These are phyloP conservation scores for Conistra vaccinii DNA, from an alignment of 2,888 invertebrate genomes.

Conservation along the genomic window DNA sequence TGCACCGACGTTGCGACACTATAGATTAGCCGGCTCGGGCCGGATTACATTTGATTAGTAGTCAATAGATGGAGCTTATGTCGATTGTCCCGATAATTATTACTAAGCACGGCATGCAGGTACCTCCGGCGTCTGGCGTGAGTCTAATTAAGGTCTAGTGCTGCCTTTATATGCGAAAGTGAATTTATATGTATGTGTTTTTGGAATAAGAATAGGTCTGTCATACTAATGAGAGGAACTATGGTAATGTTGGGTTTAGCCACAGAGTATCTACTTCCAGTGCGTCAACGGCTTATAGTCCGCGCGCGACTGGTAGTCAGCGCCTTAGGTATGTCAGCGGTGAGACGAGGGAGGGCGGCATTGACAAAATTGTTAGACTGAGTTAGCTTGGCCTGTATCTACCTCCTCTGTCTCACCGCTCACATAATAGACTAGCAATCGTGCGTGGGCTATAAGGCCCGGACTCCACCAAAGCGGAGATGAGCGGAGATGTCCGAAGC, in stretches of 20 bases:
- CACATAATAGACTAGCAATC: too few species aligned
- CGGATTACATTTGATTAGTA: slow-evolving; percentile 80
- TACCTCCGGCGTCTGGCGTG: slow-evolving; percentile 60
- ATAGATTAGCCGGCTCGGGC: slow-evolving; percentile 63
- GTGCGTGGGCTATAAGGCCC: too few species aligned
- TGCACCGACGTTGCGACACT: slow-evolving; percentile 62
- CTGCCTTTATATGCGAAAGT: slow-evolving; percentile 61
- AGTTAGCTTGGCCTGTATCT: too few species aligned
- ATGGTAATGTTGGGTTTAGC: slow-evolving; percentile 18
- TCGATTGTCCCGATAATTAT: slow-evolving; percentile 70
- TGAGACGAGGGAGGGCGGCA: too few species aligned
- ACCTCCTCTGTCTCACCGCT: too few species aligned
- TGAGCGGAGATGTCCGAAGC: too few species aligned
- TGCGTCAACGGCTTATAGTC: neutral
- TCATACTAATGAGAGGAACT: slow-evolving; percentile 37
- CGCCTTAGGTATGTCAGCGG: too few species aligned
- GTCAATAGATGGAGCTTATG: slow-evolving; percentile 72
- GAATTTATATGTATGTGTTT: slow-evolving; percentile 54
- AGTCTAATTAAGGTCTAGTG: slow-evolving; percentile 55
- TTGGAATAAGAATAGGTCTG: slow-evolving; percentile 20
- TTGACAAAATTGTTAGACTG: too few species aligned
- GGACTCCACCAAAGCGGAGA: too few species aligned
- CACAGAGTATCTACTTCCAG: neutral
- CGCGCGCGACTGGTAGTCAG: too few species aligned
- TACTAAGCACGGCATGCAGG: slow-evolving; percentile 58